phyloP scores from a whole-genome alignment of 2,797 vertebrate species.

The Chlorospingus semifuscus region DNA sequence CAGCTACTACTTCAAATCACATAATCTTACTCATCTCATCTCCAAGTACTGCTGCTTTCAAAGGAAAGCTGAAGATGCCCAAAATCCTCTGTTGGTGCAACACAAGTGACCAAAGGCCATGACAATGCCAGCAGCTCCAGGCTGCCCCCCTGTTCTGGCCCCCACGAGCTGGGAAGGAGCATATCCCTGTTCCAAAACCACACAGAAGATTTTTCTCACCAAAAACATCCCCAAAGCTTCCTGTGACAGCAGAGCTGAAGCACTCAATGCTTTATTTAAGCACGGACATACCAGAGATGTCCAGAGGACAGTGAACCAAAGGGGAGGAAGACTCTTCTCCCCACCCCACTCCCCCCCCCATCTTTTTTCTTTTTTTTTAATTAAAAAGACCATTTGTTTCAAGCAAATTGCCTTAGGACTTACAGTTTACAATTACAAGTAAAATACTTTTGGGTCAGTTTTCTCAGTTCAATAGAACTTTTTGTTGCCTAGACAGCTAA shows the following conservation, averaged over 20 bases:
- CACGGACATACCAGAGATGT: background rate
- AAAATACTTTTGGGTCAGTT: constrained; percentile 62
- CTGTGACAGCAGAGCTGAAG: background rate
- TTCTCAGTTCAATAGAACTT: constrained; percentile 70
- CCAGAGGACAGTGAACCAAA: constrained; percentile 12
- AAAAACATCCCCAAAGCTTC: background rate
- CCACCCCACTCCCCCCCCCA: background rate
- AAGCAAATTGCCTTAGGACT: constrained; percentile 68
- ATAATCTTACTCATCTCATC: background rate
- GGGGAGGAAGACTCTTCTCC: background rate
- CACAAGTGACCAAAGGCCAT: background rate
- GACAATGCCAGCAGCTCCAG: background rate
- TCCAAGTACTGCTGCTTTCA: background rate
- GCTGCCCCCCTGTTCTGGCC: background rate
- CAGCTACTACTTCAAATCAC: background rate
- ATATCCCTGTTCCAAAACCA: background rate
- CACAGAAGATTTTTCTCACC: background rate
- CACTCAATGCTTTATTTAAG: background rate
- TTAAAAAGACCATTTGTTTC: constrained; percentile 63
- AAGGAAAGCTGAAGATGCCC: background rate
- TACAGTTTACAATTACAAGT: constrained; percentile 63
- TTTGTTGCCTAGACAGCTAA: constrained; percentile 73
- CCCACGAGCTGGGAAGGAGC: background rate
- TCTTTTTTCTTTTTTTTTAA: background rate
- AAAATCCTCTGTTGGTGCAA: background rate